Conservation (phyloP, 2,797 vertebrate genomes). For the Phrynocephalus vlangalii region DNA sequence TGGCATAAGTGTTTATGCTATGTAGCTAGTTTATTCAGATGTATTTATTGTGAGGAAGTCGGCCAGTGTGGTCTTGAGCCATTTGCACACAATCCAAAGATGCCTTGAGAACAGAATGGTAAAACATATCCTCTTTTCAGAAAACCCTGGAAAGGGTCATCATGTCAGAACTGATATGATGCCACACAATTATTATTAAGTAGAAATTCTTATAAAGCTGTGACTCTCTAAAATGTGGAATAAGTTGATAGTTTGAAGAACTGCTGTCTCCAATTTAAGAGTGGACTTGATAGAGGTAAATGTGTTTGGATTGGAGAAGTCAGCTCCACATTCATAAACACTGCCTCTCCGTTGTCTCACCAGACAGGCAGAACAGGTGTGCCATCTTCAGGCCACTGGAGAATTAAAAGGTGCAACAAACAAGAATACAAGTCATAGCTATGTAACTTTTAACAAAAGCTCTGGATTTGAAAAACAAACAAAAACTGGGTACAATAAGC, state of each 20-base stretch:
- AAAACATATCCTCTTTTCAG: too few species aligned
- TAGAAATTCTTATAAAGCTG: neutral
- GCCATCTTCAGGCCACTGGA: conserved; percentile 67
- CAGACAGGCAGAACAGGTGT: conserved; percentile 22
- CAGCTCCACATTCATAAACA: neutral
- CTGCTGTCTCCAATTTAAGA: neutral
- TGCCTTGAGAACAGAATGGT: too few species aligned
- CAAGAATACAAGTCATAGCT: neutral
- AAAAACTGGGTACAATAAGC: neutral
- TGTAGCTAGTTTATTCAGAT: too few species aligned
- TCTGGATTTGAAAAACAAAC: conserved; percentile 13
- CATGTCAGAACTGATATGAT: too few species aligned
- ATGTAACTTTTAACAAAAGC: neutral
- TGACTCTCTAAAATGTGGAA: conserved; percentile 2
- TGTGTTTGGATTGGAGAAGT: neutral
- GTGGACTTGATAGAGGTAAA: neutral
- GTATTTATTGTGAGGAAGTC: too few species aligned
- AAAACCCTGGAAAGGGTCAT: too few species aligned
- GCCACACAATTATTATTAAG: neutral
- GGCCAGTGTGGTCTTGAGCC: too few species aligned
- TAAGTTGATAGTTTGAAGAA: neutral
- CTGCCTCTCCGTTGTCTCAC: neutral
- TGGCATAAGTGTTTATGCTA: neutral
- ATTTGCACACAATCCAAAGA: too few species aligned
- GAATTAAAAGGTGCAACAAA: conserved; percentile 6